Evolutionary conservation across 37 sponge, comb jelly and placozoan genomes (phyloP).

Genomic region (Eunapius fragilis): DNA sequence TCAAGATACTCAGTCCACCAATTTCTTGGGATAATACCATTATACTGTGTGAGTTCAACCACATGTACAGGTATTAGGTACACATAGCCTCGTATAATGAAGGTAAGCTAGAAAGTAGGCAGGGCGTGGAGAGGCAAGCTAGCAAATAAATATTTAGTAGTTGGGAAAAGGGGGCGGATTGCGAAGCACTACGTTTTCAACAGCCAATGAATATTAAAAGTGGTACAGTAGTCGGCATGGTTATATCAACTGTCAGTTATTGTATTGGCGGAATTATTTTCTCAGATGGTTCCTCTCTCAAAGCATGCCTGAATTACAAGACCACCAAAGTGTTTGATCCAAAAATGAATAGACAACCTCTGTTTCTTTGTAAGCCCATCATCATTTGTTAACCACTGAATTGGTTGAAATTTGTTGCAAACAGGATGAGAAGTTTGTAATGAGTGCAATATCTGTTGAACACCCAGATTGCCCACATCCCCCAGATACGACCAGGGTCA

Average conservation of each 20-base stretch:
- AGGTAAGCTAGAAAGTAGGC: neutral
- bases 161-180: no score
- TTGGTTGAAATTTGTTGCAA: no score
- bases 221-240: neutral
- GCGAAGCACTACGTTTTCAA: no score
- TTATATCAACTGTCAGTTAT: neutral
- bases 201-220: no score
- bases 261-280: no score
- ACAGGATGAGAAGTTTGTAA: slow-evolving; percentile 44
- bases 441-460: slow-evolving; percentile 45
- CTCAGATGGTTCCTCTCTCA: no score
- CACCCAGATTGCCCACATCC: slow-evolving; percentile 34
- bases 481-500: slow-evolving; percentile 27
- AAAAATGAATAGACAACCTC: slow-evolving; percentile 14
- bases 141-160: no score
- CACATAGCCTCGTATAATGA: neutral
- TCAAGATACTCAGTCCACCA: neutral
- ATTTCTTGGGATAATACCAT: slow-evolving; percentile 18
- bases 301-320: slow-evolving; percentile 26
- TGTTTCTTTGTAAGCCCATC: slow-evolving; percentile 1
- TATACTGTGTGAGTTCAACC: slow-evolving; percentile 17
- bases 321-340: slow-evolving; percentile 14
- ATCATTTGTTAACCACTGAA: no score
- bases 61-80: neutral
- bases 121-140: no score